Evolutionary conservation across 2,888 invertebrate species (phyloP), one percentile per base, ranked within the genome.

Genomic region (Tridacna crocea): DNA sequence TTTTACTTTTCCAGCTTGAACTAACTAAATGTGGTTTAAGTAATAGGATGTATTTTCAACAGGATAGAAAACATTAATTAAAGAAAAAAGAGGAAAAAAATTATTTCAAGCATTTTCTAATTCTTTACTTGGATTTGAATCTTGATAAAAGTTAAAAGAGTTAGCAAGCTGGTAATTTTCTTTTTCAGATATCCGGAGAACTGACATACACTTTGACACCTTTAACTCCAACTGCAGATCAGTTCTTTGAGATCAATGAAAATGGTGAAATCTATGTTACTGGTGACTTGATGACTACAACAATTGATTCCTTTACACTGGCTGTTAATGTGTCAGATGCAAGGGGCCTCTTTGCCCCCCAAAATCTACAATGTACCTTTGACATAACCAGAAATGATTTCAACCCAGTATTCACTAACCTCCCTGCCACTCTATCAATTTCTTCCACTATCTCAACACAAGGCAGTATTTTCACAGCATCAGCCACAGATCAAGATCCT

Each of bases 401-500:
- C 48, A 47, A 83, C 10, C 93, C 93, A 17, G 70, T 61, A 47
- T 92, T 92, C 76, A 75, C 72, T 19, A 84, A 87, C 17, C 27
- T 76, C 11, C 81, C 88, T 27, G 88, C 88, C 77, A 70, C 60
- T 4, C 58, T 78, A 8, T 83, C 82, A 22, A 80, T 92, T 36
- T 75, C 82, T n/a, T 75, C 84, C 24, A 87, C 89, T 70, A 63
- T 87, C 22, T 58, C 51, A 13, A 80, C 80, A 11, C 51, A 70
- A 26, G 88, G 88, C 8, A 48, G 51, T 27, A 75, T 75, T 47
- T 65, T 36, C 26, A 75, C 77, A 17, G 51, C 60, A 8, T 87
- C 92, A 11, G 92, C 91, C n/a, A 88, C 81, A 26, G 89, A 90
- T 80, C 77, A 75, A 24, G 90, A 91, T 60, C 77, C 87, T 22